Conservation (phyloP, 1,140 invertebrate species). For the Microplitis demolitor region DNA sequence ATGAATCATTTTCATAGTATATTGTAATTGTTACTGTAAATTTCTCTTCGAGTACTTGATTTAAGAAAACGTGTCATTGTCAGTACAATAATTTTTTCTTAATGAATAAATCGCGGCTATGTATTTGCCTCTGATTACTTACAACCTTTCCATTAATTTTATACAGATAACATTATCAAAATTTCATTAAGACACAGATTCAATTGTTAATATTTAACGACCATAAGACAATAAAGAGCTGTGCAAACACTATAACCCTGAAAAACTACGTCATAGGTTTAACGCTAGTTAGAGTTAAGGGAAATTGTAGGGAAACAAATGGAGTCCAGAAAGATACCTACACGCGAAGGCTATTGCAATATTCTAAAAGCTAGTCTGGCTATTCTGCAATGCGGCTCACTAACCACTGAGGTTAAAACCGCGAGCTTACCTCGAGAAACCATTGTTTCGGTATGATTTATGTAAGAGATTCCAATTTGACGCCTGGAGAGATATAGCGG, state of each 20-base stretch:
- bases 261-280: conserved; percentile 34
- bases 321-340: not conserved
- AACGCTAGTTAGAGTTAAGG: conserved; percentile 23
- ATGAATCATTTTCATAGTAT: no score
- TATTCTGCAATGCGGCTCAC: conserved; percentile 42
- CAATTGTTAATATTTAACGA: not conserved
- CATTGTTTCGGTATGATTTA: conserved; percentile 47
- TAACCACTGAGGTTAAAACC: conserved; percentile 38
- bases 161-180: not conserved
- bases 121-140: no score
- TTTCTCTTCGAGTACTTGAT: no score
- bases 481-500: conserved; percentile 30
- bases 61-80: no score
- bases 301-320: conserved; percentile 17
- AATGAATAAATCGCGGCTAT: no score
- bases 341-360: conserved; percentile 12
- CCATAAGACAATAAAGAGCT: conserved; percentile 4
- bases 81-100: no score
- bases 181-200: not conserved
- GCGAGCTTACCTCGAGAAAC: conserved; percentile 29
- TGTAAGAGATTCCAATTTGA: conserved; percentile 43
- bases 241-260: conserved; percentile 2
- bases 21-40: no score
- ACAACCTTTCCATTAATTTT: no score
- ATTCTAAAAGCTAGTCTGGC: conserved; percentile 9